These are phyloP conservation scores for Embiotoca jacksoni DNA, from an alignment of 2,113 vertebrate genomes.

Conservation along the genomic window DNA sequence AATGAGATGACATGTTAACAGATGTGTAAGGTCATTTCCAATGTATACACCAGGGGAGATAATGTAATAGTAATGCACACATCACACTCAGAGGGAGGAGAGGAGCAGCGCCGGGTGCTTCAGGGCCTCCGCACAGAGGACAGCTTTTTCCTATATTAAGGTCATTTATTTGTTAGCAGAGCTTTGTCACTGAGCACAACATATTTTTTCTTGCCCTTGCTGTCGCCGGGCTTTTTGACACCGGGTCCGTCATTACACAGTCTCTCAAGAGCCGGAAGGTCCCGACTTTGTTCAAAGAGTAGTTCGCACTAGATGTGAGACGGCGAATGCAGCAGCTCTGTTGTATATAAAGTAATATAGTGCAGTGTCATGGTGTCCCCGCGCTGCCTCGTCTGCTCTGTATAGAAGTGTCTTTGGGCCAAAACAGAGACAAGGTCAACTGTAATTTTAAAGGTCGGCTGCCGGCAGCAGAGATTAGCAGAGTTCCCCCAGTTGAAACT, in stretches of 20 bases:
- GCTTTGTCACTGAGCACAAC: constrained; percentile 52
- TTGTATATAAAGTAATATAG: constrained; percentile 46
- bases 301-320: constrained; percentile 51
- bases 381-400: constrained; percentile 44
- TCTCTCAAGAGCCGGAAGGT: constrained; percentile 59
- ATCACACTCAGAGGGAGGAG: constrained; percentile 52
- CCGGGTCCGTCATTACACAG: constrained; percentile 52
- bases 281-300: constrained; percentile 52
- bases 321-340: constrained; percentile 22
- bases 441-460: constrained; percentile 70
- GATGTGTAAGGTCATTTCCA: constrained; percentile 81
- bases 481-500: constrained; percentile 55
- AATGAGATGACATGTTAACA: constrained; percentile 80
- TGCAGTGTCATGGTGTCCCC: constrained; percentile 52
- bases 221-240: constrained; percentile 56
- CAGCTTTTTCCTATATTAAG: constrained; percentile 67
- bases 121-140: constrained; percentile 67
- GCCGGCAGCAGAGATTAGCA: constrained; percentile 70
- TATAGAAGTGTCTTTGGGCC: constrained; percentile 66
- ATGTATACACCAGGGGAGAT: constrained; percentile 75
- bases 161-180: constrained; percentile 72
- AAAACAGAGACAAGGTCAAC: constrained; percentile 70
- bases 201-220: constrained; percentile 67
- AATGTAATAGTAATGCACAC: constrained; percentile 78
- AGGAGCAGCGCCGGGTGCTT: constrained; percentile 58